phyloP scores from a whole-genome alignment of 1,140 invertebrate species.

The Physella acuta region DNA sequence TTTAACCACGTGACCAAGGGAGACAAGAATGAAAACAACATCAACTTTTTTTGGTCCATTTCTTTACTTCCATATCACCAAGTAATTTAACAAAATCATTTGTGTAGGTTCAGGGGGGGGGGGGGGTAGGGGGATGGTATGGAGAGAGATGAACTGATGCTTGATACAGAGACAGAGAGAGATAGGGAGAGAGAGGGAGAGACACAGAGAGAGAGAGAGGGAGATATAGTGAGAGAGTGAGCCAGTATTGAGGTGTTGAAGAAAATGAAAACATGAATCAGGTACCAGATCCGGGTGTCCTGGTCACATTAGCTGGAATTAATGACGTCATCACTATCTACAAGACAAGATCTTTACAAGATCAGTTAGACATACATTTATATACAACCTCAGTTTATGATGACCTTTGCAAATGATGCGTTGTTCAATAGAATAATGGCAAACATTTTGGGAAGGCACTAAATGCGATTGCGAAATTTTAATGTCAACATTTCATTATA shows the following conservation, averaged over 20 bases:
- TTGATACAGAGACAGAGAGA: neutral
- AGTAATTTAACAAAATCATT: neutral
- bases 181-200: neutral
- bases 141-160: neutral
- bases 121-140: neutral
- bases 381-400: too few species aligned
- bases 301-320: neutral
- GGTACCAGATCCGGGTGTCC: neutral
- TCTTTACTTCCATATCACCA: neutral
- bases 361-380: too few species aligned
- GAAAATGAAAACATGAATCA: neutral
- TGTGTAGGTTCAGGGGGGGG: neutral
- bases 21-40: neutral
- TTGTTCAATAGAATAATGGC: too few species aligned
- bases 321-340: neutral
- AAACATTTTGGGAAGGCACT: too few species aligned
- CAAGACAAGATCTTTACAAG: too few species aligned
- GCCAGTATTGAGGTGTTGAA: neutral
- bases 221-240: slow-evolving; percentile 15
- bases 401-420: too few species aligned
- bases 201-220: slow-evolving; percentile 11
- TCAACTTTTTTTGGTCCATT: neutral
- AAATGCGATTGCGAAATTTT: too few species aligned
- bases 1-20: neutral
- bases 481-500: too few species aligned